phyloP scores from a whole-genome alignment of 2,113 vertebrate genomes.

The Ornithorhynchus anatinus region DNA sequence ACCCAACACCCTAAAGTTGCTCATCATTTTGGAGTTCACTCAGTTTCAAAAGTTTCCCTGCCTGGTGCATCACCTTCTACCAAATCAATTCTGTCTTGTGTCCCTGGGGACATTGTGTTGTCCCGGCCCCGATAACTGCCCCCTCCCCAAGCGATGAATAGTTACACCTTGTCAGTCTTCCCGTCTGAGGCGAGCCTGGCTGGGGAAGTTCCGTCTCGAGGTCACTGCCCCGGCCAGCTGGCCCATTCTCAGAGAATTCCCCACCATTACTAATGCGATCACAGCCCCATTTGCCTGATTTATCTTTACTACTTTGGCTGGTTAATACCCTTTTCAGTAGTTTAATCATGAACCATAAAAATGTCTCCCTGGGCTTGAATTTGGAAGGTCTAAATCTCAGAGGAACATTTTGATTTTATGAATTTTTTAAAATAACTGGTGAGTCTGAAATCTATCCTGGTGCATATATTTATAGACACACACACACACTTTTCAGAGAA shows the following conservation, averaged over 20 bases:
- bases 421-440: background rate
- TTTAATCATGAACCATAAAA: constrained; percentile 49
- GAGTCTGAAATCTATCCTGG: background rate
- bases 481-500: background rate
- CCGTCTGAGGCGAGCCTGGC: too few species aligned
- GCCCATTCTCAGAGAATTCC: background rate
- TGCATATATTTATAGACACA: background rate
- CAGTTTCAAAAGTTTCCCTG: too few species aligned
- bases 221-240: too few species aligned
- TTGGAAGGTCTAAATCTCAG: constrained; percentile 27
- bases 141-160: too few species aligned
- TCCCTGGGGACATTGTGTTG: too few species aligned
- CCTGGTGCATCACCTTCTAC: too few species aligned
- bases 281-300: constrained; percentile 37
- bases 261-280: background rate
- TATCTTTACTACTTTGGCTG: constrained; percentile 29
- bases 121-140: too few species aligned
- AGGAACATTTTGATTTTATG: constrained; percentile 18
- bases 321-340: constrained; percentile 40
- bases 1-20: too few species aligned
- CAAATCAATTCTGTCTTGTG: too few species aligned
- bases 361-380: constrained; percentile 23
- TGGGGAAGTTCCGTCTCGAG: too few species aligned
- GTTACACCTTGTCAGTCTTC: too few species aligned
- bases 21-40: too few species aligned